Percentiles rank a stretch among this genome's conserved stretches.
Evolutionary conservation across 2,888 invertebrate species (phyloP).

Genomic region (Muschampia plurimacula): DNA sequence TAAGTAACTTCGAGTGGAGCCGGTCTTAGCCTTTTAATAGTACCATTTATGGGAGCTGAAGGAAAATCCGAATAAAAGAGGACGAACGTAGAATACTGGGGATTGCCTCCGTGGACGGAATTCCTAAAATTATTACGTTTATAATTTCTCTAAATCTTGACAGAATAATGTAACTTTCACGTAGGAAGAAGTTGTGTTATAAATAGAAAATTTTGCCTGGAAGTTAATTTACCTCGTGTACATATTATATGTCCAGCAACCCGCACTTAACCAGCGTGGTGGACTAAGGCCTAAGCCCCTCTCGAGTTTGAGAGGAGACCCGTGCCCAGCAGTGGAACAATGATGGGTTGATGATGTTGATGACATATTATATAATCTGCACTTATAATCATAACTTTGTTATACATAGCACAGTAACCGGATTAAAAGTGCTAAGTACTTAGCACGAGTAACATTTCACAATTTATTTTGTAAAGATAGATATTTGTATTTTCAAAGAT

Average conservation of each 20-base stretch:
- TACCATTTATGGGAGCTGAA: constrained; percentile 71
- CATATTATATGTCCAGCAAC: background rate
- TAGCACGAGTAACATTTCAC: too few relatives aligned
- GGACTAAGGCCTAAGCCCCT: too few relatives aligned
- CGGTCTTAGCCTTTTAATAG: constrained; percentile 77
- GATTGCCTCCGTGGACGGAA: constrained; percentile 54
- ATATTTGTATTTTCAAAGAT: background rate
- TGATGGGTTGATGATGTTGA: too few relatives aligned
- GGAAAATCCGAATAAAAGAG: constrained; percentile 69
- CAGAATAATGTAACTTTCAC: constrained; percentile 2
- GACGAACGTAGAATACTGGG: constrained; percentile 65
- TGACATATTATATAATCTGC: too few relatives aligned
- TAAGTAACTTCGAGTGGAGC: constrained; percentile 67
- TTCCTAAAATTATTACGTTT: constrained; percentile 33
- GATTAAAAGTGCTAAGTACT: too few relatives aligned
- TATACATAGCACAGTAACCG: background rate
- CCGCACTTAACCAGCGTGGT: too few relatives aligned
- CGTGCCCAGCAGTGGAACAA: too few relatives aligned
- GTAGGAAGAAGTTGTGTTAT: background rate
- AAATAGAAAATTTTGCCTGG: background rate
- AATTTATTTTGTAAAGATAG: too few relatives aligned
- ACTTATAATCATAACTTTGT: too few relatives aligned
- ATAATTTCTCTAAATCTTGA: constrained; percentile 26
- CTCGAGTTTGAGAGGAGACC: too few relatives aligned
- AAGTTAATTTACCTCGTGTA: background rate